These are phyloP conservation scores for Colius striatus DNA, from an alignment of 2,113 vertebrate species.

Conservation along the genomic window DNA sequence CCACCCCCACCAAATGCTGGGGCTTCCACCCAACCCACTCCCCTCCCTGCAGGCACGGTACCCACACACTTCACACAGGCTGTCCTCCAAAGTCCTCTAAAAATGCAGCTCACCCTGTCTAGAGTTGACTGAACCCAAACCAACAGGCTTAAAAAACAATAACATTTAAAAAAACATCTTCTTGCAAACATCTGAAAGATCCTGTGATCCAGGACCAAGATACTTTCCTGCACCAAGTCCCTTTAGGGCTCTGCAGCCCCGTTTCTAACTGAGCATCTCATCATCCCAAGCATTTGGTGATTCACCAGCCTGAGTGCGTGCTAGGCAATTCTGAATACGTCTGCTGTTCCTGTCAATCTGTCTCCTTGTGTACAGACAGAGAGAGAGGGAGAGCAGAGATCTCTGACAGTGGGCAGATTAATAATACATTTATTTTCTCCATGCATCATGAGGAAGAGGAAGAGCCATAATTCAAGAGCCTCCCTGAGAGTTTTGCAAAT, in stretches of 20 bases:
- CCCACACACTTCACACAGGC: not conserved
- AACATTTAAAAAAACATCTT: not conserved
- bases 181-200: not conserved
- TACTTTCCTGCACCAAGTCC: not conserved
- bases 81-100: not conserved
- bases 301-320: not conserved
- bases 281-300: not conserved
- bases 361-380: conserved; percentile 21
- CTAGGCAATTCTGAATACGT: not conserved
- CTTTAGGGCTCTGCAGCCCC: not conserved
- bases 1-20: not conserved
- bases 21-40: not conserved
- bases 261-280: not conserved
- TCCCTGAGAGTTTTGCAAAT: conserved; percentile 54
- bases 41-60: not conserved
- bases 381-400: conserved; percentile 35
- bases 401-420: conserved; percentile 52
- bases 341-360: conserved; percentile 43
- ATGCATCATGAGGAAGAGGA: conserved; percentile 55
- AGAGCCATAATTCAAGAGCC: conserved; percentile 61
- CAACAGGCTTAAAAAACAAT: not conserved
- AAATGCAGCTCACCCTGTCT: not conserved
- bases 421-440: conserved; percentile 62
- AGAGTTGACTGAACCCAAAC: not conserved
- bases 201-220: not conserved